Percentiles rank a stretch among this genome's conserved stretches.
These are phyloP conservation scores for Smithornis capensis DNA, from an alignment of 2,113 vertebrate species.

Conservation along the genomic window DNA sequence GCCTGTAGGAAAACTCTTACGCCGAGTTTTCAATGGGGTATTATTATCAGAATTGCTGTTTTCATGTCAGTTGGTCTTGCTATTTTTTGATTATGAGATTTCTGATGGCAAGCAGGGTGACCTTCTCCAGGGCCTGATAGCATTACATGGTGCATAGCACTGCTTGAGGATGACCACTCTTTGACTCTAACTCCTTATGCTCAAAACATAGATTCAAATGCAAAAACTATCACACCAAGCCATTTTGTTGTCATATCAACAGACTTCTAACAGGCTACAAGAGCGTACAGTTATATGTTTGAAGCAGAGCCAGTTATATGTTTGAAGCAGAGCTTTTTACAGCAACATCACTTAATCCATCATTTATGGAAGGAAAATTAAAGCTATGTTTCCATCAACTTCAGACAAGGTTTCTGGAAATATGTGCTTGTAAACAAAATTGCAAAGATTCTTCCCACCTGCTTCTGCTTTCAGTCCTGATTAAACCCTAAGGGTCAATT, in stretches of 20 bases:
- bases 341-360: not conserved
- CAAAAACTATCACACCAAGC: not conserved
- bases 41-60: not conserved
- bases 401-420: slow-evolving; percentile 3
- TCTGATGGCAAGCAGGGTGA: not conserved
- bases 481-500: not conserved
- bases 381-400: slow-evolving; percentile 47
- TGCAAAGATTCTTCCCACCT: slow-evolving; percentile 23
- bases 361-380: slow-evolving; percentile 22
- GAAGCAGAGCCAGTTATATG: not conserved
- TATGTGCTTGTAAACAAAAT: slow-evolving; percentile 44
- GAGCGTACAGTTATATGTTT: not conserved
- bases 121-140: not conserved
- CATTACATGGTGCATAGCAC: not conserved
- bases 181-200: not conserved
- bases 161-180: not conserved
- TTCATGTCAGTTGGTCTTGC: not conserved
- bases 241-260: not conserved
- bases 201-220: not conserved
- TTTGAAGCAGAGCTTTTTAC: slow-evolving; percentile 1
- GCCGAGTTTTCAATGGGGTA: not conserved
- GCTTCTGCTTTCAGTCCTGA: not conserved
- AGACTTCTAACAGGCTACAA: not conserved
- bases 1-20: not conserved
- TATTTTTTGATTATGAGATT: not conserved